Evolutionary conservation across 2,888 invertebrate species (phyloP).

Genomic region (Hydriomena furcata): DNA sequence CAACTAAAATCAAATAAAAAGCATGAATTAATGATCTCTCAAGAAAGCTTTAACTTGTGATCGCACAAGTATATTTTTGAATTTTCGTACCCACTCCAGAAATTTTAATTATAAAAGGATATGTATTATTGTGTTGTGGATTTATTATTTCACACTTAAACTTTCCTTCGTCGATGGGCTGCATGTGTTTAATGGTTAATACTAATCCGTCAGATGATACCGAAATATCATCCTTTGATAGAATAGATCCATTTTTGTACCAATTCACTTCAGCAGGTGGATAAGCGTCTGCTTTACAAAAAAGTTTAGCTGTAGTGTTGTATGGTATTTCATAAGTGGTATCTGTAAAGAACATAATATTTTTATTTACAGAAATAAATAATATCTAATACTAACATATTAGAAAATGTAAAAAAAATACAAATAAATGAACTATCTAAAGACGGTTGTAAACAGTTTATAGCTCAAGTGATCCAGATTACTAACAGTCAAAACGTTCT

Average conservation of each 20-base stretch:
- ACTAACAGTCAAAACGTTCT: no score
- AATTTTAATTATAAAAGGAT: conserved; percentile 7
- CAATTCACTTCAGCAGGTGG: conserved; percentile 17
- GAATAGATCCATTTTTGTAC: conserved; percentile 8
- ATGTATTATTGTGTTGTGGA: neutral
- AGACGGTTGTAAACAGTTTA: no score
- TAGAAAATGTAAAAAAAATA: no score
- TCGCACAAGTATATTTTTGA: neutral
- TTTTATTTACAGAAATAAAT: no score
- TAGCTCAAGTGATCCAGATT: no score
- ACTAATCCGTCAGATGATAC: conserved; percentile 6
- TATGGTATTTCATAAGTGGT: neutral
- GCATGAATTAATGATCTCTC: no score
- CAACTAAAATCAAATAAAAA: neutral
- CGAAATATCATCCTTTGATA: conserved; percentile 2
- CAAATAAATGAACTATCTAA: no score
- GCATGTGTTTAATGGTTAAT: conserved; percentile 6
- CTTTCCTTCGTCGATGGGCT: conserved; percentile 4
- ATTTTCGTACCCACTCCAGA: conserved; percentile 6
- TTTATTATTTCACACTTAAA: conserved; percentile 10
- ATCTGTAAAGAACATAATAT: conserved; percentile 7
- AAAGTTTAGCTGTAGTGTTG: neutral
- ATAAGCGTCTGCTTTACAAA: conserved; percentile 12
- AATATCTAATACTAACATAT: no score
- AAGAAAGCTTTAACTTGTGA: no score